Evolutionary conservation across 1,140 invertebrate species (phyloP), one percentile per base, ranked within the genome.

Genomic region (Myzus persicae): DNA sequence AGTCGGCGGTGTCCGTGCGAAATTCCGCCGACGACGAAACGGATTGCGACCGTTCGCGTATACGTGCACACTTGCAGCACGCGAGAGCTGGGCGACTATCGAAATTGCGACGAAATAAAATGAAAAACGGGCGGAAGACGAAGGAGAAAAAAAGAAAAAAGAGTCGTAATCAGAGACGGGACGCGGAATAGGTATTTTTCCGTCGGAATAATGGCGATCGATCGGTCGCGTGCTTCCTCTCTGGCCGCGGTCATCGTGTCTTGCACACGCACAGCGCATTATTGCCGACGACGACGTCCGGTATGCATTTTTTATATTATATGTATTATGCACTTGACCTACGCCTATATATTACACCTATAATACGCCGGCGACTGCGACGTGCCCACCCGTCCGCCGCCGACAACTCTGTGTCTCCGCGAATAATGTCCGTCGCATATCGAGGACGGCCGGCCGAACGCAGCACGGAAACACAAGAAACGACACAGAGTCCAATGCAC

Each of bases 271-370:
- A 48, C 18, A 48, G 1, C 46, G 54, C 26, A 59, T 31, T n/a
- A 76, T 76, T 36, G 14, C 36, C 14, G 18, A 76, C n/a, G n/a
- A n/a, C n/a, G n/a, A 76, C n/a, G 59, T 76, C 59, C 59, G 59
- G 59, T 18, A n/a, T 76, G 59, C 31, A 76, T 76, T 36, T 59
- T 59, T 59, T 59, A 31, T 31, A 31, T 59, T 67, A 67, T 67
- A n/a, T n/a, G n/a, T n/a, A 76, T 36, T 76, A 76, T 76, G 59
- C n/a, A 76, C 59, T 76, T 76, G 59, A 76, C 59, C 59, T 76
- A 76, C 59, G 59, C 31, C 31, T n/a, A 22, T 22, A n/a, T 76
- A 76, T 76, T 76, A 76, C n/a, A n/a, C 4, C 31, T 76, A 67
- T 67, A n/a, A 76, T 76, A 76, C 59, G 59, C 31, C 22, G 59